Percentiles rank a stretch among this genome's conserved stretches.
phyloP scores from a whole-genome alignment of 2,113 vertebrate genomes.

The Xenopus borealis region DNA sequence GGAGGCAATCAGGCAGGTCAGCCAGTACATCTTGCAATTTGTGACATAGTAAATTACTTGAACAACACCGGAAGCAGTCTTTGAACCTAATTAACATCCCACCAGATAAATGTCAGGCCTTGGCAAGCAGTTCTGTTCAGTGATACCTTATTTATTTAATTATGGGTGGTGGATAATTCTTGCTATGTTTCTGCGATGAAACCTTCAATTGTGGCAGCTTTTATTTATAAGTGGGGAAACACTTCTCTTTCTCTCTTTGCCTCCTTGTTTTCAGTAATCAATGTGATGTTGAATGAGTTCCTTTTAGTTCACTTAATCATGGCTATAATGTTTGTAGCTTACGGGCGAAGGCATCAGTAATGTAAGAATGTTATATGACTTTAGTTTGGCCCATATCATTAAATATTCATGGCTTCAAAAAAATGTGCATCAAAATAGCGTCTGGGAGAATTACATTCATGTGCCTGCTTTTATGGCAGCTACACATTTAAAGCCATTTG shows the following conservation, averaged over 20 bases:
- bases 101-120: conserved; percentile 68
- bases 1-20: conserved; percentile 65
- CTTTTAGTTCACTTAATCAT: conserved; percentile 98
- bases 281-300: conserved; percentile 94
- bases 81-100: conserved; percentile 87
- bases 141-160: conserved; percentile 57
- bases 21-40: conserved; percentile 63
- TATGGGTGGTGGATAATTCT: conserved; percentile 57
- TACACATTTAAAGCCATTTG: conserved; percentile 80
- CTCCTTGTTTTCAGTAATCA: conserved; percentile 84
- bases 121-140: conserved; percentile 63
- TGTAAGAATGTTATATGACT: conserved; percentile 95
- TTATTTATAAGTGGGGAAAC: conserved; percentile 71
- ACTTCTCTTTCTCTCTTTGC: conserved; percentile 56
- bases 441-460: conserved; percentile 91
- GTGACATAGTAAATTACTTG: conserved; percentile 88
- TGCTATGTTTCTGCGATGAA: conserved; percentile 18
- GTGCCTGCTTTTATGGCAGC: conserved; percentile 82
- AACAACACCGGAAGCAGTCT: conserved; percentile 82
- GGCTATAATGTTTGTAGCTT: conserved; percentile 94
- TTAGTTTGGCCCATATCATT: conserved; percentile 94
- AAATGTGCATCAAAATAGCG: conserved; percentile 92
- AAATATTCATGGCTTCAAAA: conserved; percentile 93
- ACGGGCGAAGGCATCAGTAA: conserved; percentile 90
- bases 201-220: conserved; percentile 65